phyloP scores from a whole-genome alignment of 2,888 invertebrate genomes.

The Pseudolycoriella hygida region DNA sequence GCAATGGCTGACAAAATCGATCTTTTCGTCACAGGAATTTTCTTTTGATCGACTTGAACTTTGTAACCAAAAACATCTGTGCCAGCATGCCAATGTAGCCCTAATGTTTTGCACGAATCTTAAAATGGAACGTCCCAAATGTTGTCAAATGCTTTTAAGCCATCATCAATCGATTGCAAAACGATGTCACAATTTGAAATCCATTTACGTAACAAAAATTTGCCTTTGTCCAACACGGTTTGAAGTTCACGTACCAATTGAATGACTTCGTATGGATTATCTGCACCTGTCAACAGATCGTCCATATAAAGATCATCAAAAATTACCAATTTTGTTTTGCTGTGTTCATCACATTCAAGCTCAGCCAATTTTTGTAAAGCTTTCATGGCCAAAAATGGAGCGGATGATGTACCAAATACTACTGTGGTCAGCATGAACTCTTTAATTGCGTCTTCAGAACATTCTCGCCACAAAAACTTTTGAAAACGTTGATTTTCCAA shows the following conservation, averaged over 20 bases:
- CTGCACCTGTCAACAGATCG: conserved; percentile 11
- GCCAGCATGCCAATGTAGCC: not conserved
- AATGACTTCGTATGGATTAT: conserved; percentile 9
- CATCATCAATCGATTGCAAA: not conserved
- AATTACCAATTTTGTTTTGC: no score
- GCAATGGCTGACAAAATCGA: conserved; percentile 9
- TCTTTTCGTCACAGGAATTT: conserved; percentile 5
- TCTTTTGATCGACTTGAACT: not conserved
- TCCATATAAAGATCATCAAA: conserved; percentile 11
- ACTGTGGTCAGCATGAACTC: conserved; percentile 12
- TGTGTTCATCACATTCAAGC: no score
- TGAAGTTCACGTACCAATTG: conserved; percentile 9
- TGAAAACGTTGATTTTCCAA: conserved; percentile 12
- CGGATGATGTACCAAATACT: conserved; percentile 13
- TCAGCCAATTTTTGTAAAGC: conserved; percentile 10
- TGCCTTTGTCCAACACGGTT: conserved; percentile 5
- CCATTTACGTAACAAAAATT: conserved; percentile 8
- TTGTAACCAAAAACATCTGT: not conserved
- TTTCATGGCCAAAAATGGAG: conserved; percentile 13
- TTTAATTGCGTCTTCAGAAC: conserved; percentile 7
- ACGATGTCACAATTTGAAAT: not conserved
- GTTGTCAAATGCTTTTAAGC: no score
- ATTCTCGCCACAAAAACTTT: conserved; percentile 13
- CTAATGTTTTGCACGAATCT: conserved; percentile 1
- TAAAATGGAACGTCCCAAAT: no score